Conservation (phyloP, 2,113 vertebrate species). For the Pollachius pollachius region DNA sequence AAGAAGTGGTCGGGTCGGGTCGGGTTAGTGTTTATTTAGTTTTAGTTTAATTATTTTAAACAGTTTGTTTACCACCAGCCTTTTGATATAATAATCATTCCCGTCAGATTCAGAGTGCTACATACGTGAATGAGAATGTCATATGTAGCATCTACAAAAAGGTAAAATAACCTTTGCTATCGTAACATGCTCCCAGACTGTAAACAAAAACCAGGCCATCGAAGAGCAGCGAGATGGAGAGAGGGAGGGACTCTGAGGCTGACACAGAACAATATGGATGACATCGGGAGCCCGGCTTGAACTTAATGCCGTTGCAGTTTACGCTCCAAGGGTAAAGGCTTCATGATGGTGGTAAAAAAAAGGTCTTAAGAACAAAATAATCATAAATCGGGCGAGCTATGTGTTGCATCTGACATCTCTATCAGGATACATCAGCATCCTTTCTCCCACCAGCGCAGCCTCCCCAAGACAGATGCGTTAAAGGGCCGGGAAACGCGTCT, state of each 20-base stretch:
- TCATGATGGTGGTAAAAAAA: slow-evolving; percentile 80
- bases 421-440: slow-evolving; percentile 99
- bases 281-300: slow-evolving; percentile 28
- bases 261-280: slow-evolving; percentile 54
- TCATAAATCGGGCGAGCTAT: slow-evolving; percentile 97
- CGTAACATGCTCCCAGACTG: no score
- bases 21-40: background rate
- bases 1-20: background rate
- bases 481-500: slow-evolving; percentile 99
- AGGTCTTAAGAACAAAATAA: slow-evolving; percentile 99
- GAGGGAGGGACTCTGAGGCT: slow-evolving; percentile 28
- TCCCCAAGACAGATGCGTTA: slow-evolving; percentile 99
- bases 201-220: no score
- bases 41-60: background rate
- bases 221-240: no score
- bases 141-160: no score
- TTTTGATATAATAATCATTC: no score
- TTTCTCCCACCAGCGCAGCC: slow-evolving; percentile 91
- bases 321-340: slow-evolving; percentile 88
- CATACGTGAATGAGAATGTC: no score
- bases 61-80: no score
- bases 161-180: no score
- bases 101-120: no score
- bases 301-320: slow-evolving; percentile 78
- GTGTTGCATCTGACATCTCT: slow-evolving; percentile 99